Conservation (phyloP, 2,797 vertebrate species). For the Apogon talboti region DNA sequence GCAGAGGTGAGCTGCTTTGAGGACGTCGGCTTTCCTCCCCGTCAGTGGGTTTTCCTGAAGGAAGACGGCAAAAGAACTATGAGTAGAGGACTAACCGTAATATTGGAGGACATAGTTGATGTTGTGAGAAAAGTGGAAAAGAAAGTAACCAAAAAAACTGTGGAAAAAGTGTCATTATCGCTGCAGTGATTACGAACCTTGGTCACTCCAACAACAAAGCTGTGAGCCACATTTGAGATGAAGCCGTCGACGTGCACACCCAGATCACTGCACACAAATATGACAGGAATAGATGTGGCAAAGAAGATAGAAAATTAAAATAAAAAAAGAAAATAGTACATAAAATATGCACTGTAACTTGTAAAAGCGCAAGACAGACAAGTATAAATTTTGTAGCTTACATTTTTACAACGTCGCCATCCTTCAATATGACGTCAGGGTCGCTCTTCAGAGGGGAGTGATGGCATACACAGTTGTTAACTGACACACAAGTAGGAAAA, state of each 20-base stretch:
- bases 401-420: conserved; percentile 96
- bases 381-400: conserved; percentile 69
- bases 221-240: conserved; percentile 96
- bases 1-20: conserved; percentile 95
- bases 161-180: background rate
- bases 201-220: conserved; percentile 89
- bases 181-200: conserved; percentile 83
- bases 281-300: background rate
- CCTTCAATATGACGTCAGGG: conserved; percentile 92
- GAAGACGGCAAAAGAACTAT: background rate
- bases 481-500: conserved; percentile 96
- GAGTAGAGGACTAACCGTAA: background rate
- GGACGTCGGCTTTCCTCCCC: conserved; percentile 93
- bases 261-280: conserved; percentile 86
- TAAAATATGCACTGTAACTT: background rate
- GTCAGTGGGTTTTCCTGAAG: conserved; percentile 90
- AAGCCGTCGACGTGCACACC: conserved; percentile 97
- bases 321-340: too few species aligned
- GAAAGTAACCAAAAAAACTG: too few species aligned
- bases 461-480: conserved; percentile 98
- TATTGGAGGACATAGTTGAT: background rate
- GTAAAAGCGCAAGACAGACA: background rate
- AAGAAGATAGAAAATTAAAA: background rate
- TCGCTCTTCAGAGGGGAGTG: conserved; percentile 98
- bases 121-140: background rate